Conservation (phyloP, 2,113 vertebrate genomes). For the Salvelinus namaycush region DNA sequence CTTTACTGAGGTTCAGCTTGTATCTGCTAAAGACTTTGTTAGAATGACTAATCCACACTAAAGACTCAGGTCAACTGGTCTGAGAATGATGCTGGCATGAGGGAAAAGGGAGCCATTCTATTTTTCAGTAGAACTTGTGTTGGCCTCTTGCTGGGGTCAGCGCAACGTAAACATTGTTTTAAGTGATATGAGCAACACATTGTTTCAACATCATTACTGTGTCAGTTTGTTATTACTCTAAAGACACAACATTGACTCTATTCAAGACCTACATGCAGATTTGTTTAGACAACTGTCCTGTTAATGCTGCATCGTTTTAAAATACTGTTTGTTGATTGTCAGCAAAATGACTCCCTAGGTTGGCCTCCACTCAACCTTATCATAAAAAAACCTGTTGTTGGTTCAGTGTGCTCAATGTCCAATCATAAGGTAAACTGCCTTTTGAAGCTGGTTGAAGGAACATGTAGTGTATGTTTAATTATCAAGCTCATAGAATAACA, state of each 20-base stretch:
- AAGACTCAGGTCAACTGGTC: conserved; percentile 22
- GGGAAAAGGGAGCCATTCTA: not conserved
- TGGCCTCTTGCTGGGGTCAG: not conserved
- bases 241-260: not conserved
- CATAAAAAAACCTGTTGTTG: conserved; percentile 4
- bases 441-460: conserved; percentile 25
- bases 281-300: not conserved
- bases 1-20: conserved; percentile 28
- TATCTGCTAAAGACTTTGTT: conserved; percentile 28
- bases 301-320: too few relatives aligned
- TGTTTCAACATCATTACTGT: not conserved
- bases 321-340: conserved; percentile 1
- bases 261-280: not conserved
- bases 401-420: conserved; percentile 16
- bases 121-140: not conserved
- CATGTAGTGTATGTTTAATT: conserved; percentile 3
- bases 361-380: conserved; percentile 12
- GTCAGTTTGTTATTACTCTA: not conserved
- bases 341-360: not conserved
- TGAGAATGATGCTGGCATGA: conserved; percentile 4
- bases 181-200: not conserved
- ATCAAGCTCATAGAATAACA: not conserved
- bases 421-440: conserved; percentile 32
- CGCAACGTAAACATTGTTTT: not conserved
- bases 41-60: not conserved